Evolutionary conservation across 2,888 invertebrate genomes (phyloP).

Genomic region (Plebejus argus): DNA sequence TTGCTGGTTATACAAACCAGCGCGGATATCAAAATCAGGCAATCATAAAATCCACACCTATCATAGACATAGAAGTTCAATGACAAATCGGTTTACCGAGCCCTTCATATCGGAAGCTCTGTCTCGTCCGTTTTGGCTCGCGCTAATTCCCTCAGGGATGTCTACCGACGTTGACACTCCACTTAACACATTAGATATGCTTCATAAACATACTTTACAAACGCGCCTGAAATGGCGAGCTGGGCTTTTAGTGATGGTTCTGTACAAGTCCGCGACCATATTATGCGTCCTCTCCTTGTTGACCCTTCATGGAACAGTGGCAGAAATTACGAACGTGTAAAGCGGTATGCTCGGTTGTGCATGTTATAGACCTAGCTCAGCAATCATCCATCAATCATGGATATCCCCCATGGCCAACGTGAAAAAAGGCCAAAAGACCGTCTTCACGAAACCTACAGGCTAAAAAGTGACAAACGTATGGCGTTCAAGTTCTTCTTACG

Average conservation of each 20-base stretch:
- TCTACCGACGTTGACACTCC: slow-evolving; percentile 36
- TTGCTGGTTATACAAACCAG: no score
- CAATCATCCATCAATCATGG: neutral
- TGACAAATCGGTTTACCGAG: slow-evolving; percentile 27
- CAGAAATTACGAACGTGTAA: neutral
- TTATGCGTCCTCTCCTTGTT: neutral
- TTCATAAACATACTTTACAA: slow-evolving; percentile 25
- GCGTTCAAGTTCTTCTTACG: no score
- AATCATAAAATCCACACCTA: neutral
- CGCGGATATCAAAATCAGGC: no score
- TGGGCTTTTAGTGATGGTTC: neutral
- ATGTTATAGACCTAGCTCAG: no score
- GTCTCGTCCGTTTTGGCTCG: slow-evolving; percentile 36
- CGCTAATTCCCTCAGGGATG: slow-evolving; percentile 32
- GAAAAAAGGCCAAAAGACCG: neutral
- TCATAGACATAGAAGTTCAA: slow-evolving; percentile 16
- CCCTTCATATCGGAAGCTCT: slow-evolving; percentile 37
- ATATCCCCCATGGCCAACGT: neutral
- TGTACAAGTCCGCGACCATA: neutral
- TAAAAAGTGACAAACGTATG: neutral
- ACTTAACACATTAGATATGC: slow-evolving; percentile 35
- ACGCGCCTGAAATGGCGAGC: slow-evolving; percentile 14
- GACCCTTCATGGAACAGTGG: neutral
- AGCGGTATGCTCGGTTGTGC: no score
- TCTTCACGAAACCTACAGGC: neutral